Evolutionary conservation across 2,888 invertebrate genomes (phyloP).

Genomic region (Zygaena filipendulae): DNA sequence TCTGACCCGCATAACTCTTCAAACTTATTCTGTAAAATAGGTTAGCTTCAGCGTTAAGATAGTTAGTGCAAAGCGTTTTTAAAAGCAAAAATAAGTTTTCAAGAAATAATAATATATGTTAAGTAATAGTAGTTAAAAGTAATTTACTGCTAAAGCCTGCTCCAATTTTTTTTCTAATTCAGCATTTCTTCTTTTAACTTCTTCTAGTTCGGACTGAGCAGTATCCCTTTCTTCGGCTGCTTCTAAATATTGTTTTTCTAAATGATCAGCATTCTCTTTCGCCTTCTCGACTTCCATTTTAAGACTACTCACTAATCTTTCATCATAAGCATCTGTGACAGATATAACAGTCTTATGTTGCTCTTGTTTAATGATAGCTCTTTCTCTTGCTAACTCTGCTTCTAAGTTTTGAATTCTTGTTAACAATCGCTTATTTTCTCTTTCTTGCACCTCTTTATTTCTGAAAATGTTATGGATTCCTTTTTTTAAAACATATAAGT

Average conservation of each 20-base stretch:
- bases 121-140: neutral
- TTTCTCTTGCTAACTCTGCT: conserved; percentile 81
- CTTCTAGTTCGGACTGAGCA: conserved; percentile 80
- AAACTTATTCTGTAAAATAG: conserved; percentile 40
- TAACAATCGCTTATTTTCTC: conserved; percentile 86
- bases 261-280: conserved; percentile 80
- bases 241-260: conserved; percentile 82
- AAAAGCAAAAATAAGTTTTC: conserved; percentile 6
- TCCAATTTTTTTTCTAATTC: conserved; percentile 81
- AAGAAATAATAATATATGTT: conserved; percentile 2
- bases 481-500: too few relatives aligned
- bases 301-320: conserved; percentile 73
- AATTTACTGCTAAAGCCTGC: conserved; percentile 70
- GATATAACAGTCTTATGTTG: conserved; percentile 64
- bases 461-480: too few relatives aligned
- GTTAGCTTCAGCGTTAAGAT: too few relatives aligned
- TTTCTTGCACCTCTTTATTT: conserved; percentile 85
- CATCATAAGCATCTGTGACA: conserved; percentile 69
- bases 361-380: conserved; percentile 62
- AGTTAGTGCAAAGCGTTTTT: conserved; percentile 23
- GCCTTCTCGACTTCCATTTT: conserved; percentile 82
- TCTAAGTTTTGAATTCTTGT: conserved; percentile 84
- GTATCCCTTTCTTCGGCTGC: conserved; percentile 82
- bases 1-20: conserved; percentile 38
- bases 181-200: conserved; percentile 80